A percentile compares a stretch with the other conserved stretches of the same genome.
Conservation (phyloP, 2,797 vertebrate genomes). For the Spinibarbus caldwelli region DNA sequence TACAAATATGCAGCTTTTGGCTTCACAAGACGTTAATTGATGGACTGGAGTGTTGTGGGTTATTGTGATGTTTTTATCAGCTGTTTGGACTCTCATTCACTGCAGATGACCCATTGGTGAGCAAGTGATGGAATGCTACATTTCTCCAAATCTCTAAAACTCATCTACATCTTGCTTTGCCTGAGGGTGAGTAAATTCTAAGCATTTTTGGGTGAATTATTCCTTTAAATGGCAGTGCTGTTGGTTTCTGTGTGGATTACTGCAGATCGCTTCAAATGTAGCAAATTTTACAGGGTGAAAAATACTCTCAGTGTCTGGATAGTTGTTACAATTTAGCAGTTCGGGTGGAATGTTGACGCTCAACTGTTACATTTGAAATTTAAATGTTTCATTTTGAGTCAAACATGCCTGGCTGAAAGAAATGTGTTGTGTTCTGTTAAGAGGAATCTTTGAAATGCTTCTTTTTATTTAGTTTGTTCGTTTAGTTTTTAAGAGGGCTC, state of each 20-base stretch:
- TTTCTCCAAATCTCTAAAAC: not conserved
- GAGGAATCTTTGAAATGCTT: not conserved
- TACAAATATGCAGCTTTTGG: not conserved
- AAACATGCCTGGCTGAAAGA: not conserved
- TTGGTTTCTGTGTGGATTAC: not conserved
- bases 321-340: not conserved
- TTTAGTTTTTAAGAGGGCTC: not conserved
- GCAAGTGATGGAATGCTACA: not conserved
- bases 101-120: too few relatives aligned
- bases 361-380: not conserved
- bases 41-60: not conserved
- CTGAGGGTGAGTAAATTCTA: not conserved
- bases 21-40: too few relatives aligned
- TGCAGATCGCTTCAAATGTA: not conserved
- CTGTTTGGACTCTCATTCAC: not conserved
- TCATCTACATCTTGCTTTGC: not conserved
- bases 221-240: not conserved
- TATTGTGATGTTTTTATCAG: not conserved
- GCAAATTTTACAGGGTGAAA: not conserved
- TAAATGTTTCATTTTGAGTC: not conserved
- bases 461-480: too few relatives aligned
- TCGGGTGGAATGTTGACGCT: not conserved
- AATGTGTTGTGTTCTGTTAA: not conserved
- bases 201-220: not conserved
- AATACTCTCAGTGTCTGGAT: not conserved